These are phyloP conservation scores for Dolichoris vasculosae DNA, from an alignment of 1,140 invertebrate genomes.

Conservation along the genomic window DNA sequence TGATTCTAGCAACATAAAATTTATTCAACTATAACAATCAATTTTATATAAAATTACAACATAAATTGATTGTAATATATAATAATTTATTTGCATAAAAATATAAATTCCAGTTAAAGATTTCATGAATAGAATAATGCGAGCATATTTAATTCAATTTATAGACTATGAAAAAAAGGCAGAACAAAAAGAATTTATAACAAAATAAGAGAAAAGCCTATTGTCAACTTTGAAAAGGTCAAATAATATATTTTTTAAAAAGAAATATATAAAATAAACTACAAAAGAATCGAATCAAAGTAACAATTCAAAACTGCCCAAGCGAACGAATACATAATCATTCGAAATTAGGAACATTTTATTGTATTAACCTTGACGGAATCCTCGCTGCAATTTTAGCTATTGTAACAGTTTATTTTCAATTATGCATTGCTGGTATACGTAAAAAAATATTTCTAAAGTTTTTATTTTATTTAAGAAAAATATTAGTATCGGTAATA, in stretches of 20 bases:
- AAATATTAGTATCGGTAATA: background rate
- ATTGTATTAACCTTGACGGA: background rate
- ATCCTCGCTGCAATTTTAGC: background rate
- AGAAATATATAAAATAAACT: background rate
- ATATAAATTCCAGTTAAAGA: background rate
- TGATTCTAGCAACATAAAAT: no score
- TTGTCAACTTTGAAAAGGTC: background rate
- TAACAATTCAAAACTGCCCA: background rate
- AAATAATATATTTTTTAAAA: background rate
- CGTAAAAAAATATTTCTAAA: background rate
- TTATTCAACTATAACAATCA: no score
- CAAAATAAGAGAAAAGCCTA: background rate
- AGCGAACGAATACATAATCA: background rate
- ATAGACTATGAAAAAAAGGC: background rate
- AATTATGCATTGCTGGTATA: background rate
- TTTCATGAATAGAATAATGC: no score
- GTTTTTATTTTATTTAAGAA: background rate
- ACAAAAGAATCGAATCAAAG: background rate
- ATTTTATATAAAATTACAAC: no score
- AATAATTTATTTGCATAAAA: background rate
- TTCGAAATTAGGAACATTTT: background rate
- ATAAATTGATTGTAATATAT: background rate
- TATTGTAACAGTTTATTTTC: background rate
- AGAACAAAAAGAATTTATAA: background rate
- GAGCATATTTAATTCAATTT: background rate